Evolutionary conservation across 2,888 invertebrate species (phyloP), one percentile per base, ranked within the genome.

Genomic region (Pantelozetes paolii): DNA sequence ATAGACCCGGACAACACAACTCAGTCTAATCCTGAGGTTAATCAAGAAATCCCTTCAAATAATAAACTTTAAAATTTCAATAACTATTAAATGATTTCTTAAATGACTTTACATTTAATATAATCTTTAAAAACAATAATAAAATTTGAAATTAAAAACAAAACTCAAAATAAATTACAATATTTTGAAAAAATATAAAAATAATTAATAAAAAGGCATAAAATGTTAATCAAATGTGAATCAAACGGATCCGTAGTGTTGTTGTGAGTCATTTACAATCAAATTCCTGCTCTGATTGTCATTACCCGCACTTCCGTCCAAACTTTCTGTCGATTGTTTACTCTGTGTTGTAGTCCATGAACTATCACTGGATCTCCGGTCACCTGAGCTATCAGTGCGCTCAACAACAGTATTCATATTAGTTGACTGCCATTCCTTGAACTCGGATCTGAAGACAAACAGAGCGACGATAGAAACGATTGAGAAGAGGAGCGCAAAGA

Each of bases 391-490:
- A 23, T 54, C 23, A 26, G 26, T 54, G 3, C 36, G 40, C 40
- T 67, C 23, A 13, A 67, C 67, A 0, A 67, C 26, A 23, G 36
- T 67, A 40, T 67, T 42, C 40, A 20, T 40, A 32, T 67, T 20
- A 11, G 67, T 23, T 2, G 20, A 6, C 20, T 67, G 67, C 67
- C 67, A 67, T 67, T 67, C 67, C n/a, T 67, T 67, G 40, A 67
- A 67, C 42, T 67, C 40, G 8, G 18, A 36, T 67, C 23, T 18
- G 26, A n/a, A 67, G 23, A 67, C 67, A 67, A 23, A 40, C 2
- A 67, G 0, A 3, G 67, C 36, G 11, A 67, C 23, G 18, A 67
- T 20, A 23, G n/a, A 42, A 20, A 40, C 13, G 13, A 67, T 20
- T 6, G 11, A 36, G 18, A 67, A 67, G 5, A 67, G 13, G 8